Evolutionary conservation across 2,888 invertebrate species (phyloP), one percentile per base, ranked within the genome.

Genomic region (Euzetes globulus): DNA sequence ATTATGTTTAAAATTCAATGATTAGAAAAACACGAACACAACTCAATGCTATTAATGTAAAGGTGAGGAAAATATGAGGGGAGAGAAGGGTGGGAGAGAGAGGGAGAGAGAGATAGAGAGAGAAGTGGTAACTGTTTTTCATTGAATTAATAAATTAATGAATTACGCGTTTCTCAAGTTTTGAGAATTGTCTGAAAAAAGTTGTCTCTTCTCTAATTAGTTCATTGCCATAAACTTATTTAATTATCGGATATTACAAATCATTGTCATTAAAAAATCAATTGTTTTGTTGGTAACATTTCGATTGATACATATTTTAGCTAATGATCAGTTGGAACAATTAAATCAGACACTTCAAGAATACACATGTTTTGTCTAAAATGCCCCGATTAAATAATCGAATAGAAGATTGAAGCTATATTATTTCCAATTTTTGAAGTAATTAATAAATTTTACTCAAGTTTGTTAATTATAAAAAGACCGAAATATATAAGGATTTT

Each of bases 151-250:
- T 2, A 33, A 15, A 37, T 1, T 2, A 65, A 37, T 37, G 63
- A 65, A 33, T 65, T 27, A 37, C 37, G 33, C 33, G 33, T 19
- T 19, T 33, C 63, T 19, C 22, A 33, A 33, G 4, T 63, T 5
- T 63, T 63, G 68, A 41, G 33, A 70, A 41, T 25, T 70, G 13
- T 70, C 25, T 68, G 13, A 70, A 33, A 47, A n/a, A 70, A 70
- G 45, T 45, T 41, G 41, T 70, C 70, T 70, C 70, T 22, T 70
- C 25, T 70, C 22, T 70, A 47, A 70, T 47, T 41, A 70, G 45
- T 70, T 70, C 47, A 70, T 65, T 65, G 37, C 63, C 63, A 65
- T 19, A 5, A n/a, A 29, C 15, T 37, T 7, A n/a, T 50, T n/a
- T n/a, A n/a, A n/a, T n/a, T n/a, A n/a, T n/a, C n/a, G n/a, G n/a